Conservation (phyloP, 2,888 invertebrate genomes). For the Bibio marci region DNA sequence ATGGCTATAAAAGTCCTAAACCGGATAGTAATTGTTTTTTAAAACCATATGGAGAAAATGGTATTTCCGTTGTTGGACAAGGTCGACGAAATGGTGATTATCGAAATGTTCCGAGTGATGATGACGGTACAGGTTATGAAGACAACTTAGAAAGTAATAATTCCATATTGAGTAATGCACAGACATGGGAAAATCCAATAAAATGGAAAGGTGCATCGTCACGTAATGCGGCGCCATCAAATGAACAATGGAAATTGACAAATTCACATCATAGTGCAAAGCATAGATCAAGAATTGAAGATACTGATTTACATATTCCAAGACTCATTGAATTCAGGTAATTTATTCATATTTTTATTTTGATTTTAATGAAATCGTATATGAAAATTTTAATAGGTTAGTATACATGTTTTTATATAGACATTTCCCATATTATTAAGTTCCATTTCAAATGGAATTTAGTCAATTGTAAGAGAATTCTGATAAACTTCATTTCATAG, state of each 20-base stretch:
- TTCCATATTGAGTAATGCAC: conserved; percentile 16
- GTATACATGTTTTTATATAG: too few species aligned
- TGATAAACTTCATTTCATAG: too few species aligned
- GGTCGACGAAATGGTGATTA: conserved; percentile 47
- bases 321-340: conserved; percentile 44
- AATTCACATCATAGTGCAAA: conserved; percentile 5
- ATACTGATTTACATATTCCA: conserved; percentile 50
- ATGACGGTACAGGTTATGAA: conserved; percentile 43
- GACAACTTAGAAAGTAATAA: conserved; percentile 26
- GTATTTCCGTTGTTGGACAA: conserved; percentile 28
- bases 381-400: too few species aligned
- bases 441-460: too few species aligned
- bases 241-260: conserved; percentile 7
- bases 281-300: conserved; percentile 11
- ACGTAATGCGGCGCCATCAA: conserved; percentile 14
- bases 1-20: conserved; percentile 18
- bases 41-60: conserved; percentile 14
- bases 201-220: conserved; percentile 19
- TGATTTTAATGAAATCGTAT: too few species aligned
- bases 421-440: too few species aligned
- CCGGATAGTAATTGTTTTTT: conserved; percentile 13
- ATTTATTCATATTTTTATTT: too few species aligned
- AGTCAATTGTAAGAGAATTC: too few species aligned
- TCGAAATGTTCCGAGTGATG: conserved; percentile 52
- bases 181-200: conserved; percentile 20